Conservation (phyloP, 1,140 invertebrate genomes). For the Cheumatopsyche charites region DNA sequence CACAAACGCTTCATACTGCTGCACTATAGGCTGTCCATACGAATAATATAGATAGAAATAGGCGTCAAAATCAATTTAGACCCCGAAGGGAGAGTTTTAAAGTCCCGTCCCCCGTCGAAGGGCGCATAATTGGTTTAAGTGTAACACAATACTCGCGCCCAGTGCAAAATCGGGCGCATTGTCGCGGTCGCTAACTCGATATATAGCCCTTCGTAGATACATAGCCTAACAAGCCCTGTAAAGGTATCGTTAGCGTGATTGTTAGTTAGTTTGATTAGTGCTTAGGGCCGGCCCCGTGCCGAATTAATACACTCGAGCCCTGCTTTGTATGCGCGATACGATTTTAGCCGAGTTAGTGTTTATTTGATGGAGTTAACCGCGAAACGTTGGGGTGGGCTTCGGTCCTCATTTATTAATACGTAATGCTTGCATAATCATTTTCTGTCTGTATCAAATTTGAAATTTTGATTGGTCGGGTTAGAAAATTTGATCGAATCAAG, state of each 20-base stretch:
- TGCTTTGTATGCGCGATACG: constrained; percentile 34
- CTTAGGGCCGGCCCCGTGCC: constrained; percentile 24
- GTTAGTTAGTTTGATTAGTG: constrained; percentile 47
- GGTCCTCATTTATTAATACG: too few relatives aligned
- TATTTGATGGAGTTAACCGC: constrained; percentile 41
- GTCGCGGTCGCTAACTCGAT: constrained; percentile 33
- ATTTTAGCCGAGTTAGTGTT: constrained; percentile 40
- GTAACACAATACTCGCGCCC: constrained; percentile 34
- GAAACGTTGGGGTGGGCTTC: neutral
- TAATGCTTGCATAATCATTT: neutral
- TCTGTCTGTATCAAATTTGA: neutral
- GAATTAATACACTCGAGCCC: constrained; percentile 29
- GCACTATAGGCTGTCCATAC: too few relatives aligned
- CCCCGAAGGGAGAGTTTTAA: constrained; percentile 8
- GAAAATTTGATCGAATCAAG: too few relatives aligned
- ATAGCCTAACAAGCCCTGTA: constrained; percentile 41
- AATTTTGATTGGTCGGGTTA: neutral
- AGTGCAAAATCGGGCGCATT: constrained; percentile 30
- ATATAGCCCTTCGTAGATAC: too few relatives aligned
- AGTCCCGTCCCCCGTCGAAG: neutral
- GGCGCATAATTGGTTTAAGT: constrained; percentile 30
- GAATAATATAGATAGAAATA: neutral
- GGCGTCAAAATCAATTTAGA: constrained; percentile 3
- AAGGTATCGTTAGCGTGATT: constrained; percentile 49
- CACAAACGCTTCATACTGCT: too few relatives aligned